These are phyloP conservation scores for Leptoteleia sp. DNA, from an alignment of 1,140 invertebrate species.

Conservation along the genomic window DNA sequence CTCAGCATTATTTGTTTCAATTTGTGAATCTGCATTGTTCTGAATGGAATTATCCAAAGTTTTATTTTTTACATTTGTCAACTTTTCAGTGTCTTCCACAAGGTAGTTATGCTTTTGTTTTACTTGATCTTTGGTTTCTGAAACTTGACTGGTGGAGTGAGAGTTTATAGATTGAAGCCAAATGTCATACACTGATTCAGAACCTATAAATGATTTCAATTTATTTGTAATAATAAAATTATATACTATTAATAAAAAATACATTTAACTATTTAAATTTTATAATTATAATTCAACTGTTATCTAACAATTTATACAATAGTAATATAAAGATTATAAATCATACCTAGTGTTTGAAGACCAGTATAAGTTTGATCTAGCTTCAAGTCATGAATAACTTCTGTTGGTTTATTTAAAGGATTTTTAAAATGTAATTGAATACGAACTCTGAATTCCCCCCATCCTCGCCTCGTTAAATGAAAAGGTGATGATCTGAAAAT, in stretches of 20 bases:
- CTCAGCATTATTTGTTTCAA: background rate
- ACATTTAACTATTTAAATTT: constrained; percentile 23
- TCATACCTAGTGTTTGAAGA: constrained; percentile 88
- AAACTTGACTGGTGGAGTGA: constrained; percentile 10
- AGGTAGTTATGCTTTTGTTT: constrained; percentile 23
- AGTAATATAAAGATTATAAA: constrained; percentile 8
- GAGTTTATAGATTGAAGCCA: constrained; percentile 82
- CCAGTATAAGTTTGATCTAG: constrained; percentile 92
- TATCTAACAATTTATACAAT: too few species aligned
- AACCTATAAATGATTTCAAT: constrained; percentile 80
- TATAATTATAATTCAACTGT: too few species aligned
- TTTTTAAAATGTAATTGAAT: constrained; percentile 91
- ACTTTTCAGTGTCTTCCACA: constrained; percentile 1
- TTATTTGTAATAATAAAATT: too few species aligned
- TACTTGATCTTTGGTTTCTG: constrained; percentile 43
- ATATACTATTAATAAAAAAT: background rate
- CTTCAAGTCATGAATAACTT: constrained; percentile 90
- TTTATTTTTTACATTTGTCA: background rate
- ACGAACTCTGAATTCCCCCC: constrained; percentile 94
- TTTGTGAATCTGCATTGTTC: constrained; percentile 1
- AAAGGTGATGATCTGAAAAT: constrained; percentile 84
- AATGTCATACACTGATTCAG: constrained; percentile 88
- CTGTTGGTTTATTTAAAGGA: constrained; percentile 88
- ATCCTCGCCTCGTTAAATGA: constrained; percentile 90
- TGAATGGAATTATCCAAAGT: background rate